A percentile compares a stretch with the other conserved stretches of the same genome.
phyloP scores from a whole-genome alignment of 2,113 vertebrate species.

The Periophthalmodon schlosseri region DNA sequence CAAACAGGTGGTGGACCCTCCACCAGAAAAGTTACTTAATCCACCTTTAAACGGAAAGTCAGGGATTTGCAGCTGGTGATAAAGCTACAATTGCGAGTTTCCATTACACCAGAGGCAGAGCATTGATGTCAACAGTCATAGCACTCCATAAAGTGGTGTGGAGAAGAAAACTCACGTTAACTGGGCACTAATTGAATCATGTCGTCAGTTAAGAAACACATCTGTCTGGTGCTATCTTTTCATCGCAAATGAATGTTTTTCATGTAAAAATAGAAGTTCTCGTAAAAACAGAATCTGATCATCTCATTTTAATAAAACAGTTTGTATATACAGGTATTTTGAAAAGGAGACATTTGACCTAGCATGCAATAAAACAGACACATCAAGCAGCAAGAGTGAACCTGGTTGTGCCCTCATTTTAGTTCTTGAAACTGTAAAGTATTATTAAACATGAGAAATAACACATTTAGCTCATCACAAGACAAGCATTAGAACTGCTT shows the following conservation, averaged over 20 bases:
- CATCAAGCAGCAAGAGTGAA: constrained; percentile 29
- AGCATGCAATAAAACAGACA: constrained; percentile 27
- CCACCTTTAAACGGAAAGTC: background rate
- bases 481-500: constrained; percentile 18
- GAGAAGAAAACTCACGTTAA: constrained; percentile 7
- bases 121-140: background rate
- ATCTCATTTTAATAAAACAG: constrained; percentile 52
- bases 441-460: constrained; percentile 24
- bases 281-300: constrained; percentile 7
- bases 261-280: background rate
- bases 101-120: background rate
- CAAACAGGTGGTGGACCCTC: too few relatives aligned
- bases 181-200: constrained; percentile 8
- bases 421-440: constrained; percentile 12
- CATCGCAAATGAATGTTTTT: background rate
- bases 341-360: constrained; percentile 23
- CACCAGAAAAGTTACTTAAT: too few relatives aligned
- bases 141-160: background rate
- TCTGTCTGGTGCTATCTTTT: background rate
- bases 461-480: constrained; percentile 18
- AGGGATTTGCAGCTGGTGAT: background rate
- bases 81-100: background rate
- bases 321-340: constrained; percentile 22
- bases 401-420: constrained; percentile 27
- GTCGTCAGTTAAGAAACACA: constrained; percentile 2